These are phyloP conservation scores for Drosophila truncata DNA, from an alignment of 1,140 invertebrate species.

Conservation along the genomic window DNA sequence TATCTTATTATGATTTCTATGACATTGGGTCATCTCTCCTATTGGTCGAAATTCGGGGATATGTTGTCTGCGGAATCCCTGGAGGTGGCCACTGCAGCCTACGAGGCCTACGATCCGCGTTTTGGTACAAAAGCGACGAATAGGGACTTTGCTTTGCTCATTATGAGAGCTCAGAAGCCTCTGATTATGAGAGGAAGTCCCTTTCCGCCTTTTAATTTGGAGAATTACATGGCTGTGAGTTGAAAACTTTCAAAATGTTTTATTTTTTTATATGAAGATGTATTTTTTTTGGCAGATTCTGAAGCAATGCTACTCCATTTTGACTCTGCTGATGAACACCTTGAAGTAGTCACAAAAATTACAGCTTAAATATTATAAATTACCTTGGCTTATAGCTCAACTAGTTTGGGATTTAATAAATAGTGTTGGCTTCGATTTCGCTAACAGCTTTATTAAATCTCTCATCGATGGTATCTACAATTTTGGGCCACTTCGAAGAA, in stretches of 20 bases:
- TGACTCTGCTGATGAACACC: conserved; percentile 53
- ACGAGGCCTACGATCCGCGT: conserved; percentile 37
- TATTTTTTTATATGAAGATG: no score
- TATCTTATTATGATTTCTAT: conserved; percentile 49
- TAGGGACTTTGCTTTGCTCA: conserved; percentile 38
- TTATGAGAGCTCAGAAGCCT: conserved; percentile 40
- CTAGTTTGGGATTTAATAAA: background rate
- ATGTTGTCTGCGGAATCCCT: conserved; percentile 48
- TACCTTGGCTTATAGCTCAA: background rate
- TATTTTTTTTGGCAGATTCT: conserved; percentile 35
- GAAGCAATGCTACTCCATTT: conserved; percentile 61
- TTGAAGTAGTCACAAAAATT: conserved; percentile 28
- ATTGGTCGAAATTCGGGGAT: conserved; percentile 53
- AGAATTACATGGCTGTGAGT: conserved; percentile 57
- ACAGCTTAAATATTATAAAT: background rate
- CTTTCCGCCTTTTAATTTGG: conserved; percentile 53
- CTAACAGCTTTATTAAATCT: conserved; percentile 17
- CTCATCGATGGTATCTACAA: background rate
- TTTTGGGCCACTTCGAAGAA: conserved; percentile 48
- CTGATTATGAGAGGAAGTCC: conserved; percentile 29
- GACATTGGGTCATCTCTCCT: conserved; percentile 38
- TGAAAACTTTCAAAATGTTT: background rate
- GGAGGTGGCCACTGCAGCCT: conserved; percentile 48
- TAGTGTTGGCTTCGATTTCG: background rate
- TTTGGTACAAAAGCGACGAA: conserved; percentile 6